Percentiles rank a stretch among this genome's conserved stretches.
Conservation (phyloP, 2,888 invertebrate species). For the Tetranychus truncatus region DNA sequence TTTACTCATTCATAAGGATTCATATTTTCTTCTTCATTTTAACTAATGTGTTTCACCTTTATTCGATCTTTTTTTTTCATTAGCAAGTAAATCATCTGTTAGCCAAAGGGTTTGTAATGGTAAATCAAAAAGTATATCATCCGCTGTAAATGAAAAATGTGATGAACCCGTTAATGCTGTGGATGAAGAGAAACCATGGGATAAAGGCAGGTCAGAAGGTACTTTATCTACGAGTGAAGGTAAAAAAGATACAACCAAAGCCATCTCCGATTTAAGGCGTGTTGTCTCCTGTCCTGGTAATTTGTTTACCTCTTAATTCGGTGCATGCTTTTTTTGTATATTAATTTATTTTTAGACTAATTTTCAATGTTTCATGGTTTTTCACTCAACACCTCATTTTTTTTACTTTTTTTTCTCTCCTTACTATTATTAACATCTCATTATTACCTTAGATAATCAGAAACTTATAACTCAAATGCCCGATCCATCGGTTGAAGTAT, state of each 20-base stretch:
- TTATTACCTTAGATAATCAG: background rate
- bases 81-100: background rate
- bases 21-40: background rate
- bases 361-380: background rate
- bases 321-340: background rate
- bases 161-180: background rate
- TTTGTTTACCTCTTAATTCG: background rate
- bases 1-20: background rate
- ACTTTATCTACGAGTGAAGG: no score
- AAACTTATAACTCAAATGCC: slow-evolving; percentile 25
- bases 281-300: slow-evolving; percentile 7
- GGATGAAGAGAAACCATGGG: background rate
- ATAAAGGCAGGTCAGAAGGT: background rate
- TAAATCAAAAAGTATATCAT: background rate
- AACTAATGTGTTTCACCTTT: background rate
- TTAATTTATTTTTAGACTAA: no score
- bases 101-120: background rate
- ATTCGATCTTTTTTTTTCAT: background rate
- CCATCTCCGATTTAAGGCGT: background rate
- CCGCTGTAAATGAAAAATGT: background rate
- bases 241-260: background rate
- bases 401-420: background rate
- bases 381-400: background rate
- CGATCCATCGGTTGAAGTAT: slow-evolving; percentile 69
- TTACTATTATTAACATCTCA: background rate